Percentiles rank a stretch among this genome's conserved stretches.
Evolutionary conservation across 1,140 invertebrate species (phyloP).

Genomic region (Papilio helenus): DNA sequence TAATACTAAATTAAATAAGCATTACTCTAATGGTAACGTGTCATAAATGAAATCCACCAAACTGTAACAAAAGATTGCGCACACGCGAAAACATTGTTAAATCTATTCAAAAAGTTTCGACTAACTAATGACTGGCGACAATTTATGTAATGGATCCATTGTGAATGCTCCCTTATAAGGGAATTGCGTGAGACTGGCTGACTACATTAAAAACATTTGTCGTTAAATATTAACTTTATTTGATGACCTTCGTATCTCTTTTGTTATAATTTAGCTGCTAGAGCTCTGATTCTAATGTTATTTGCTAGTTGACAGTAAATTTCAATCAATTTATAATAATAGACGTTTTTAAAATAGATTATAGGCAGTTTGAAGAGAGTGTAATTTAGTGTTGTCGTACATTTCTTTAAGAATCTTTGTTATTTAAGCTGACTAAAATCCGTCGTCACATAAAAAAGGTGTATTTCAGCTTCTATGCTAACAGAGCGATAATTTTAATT

Average conservation of each 20-base stretch:
- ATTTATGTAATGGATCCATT: conserved; percentile 78
- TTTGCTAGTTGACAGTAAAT: not conserved
- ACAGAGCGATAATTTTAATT: no score
- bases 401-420: no score
- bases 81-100: conserved; percentile 75
- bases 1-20: no score
- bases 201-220: no score
- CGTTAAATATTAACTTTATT: not conserved
- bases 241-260: not conserved
- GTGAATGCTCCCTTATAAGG: conserved; percentile 65
- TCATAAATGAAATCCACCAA: conserved; percentile 16
- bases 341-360: no score
- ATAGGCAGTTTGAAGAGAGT: no score
- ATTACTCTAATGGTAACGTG: no score
- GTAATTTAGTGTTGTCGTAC: no score
- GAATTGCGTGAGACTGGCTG: conserved; percentile 60
- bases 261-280: not conserved
- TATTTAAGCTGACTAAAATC: no score
- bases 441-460: no score
- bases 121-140: conserved; percentile 57
- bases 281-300: not conserved
- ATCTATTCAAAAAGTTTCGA: conserved; percentile 42
- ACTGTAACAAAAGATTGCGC: conserved; percentile 48
- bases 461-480: no score
- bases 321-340: not conserved